Base-by-base conservation (phyloP, 2,797 vertebrate genomes). In the Pogonophryne albipinna region DNA sequence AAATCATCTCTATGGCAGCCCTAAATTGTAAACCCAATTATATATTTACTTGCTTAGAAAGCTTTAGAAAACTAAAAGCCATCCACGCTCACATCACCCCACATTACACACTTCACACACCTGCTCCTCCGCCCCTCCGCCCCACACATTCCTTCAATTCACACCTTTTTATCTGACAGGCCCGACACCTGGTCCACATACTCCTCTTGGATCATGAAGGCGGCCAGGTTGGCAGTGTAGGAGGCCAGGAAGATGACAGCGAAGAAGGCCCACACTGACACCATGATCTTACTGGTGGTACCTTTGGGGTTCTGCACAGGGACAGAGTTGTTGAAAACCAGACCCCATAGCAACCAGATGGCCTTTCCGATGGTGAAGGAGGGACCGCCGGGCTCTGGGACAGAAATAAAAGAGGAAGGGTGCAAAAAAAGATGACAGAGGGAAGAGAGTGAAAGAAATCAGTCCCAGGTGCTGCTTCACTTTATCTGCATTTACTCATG, bases 181-280 rank as follows among this genome's bases (percentile, higher is more conserved):
- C 98, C 98, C 14, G 98, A 97, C 92, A 99, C 98, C 94, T 99
- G 98, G 95, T 99, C 98, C 84, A 99, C 98, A 0, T 99, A 99
- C 84, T 99, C 98, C 89, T 99, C 98, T 92, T 99, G 98, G 95
- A 99, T 99, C 98, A 99, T 99, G 94, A 99, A 99, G 93, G 98
- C 98, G 83, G 98, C 98, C 94, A 99, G 95, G 93, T 99, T 99
- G 95, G 98, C 98, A 94, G 98, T 99, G 95, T 99, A 99, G 95
- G 98, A 99, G 93, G 98, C 98, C 93, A 99, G 95, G 92, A 99
- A 99, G 94, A 99, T 99, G 95, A 99, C 98, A 92, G 98, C 98
- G 47, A 99, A 99, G 94, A 99, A 99, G 95, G 98, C 98, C 98
- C 98, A 99, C 87, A 99, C 98, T 0, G 98, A 99, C 89, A 99